A percentile compares a stretch with the other conserved stretches of the same genome.
phyloP scores from a whole-genome alignment of 35 echinoderm and acorn worm genomes.

The Eucidaris tribuloides region DNA sequence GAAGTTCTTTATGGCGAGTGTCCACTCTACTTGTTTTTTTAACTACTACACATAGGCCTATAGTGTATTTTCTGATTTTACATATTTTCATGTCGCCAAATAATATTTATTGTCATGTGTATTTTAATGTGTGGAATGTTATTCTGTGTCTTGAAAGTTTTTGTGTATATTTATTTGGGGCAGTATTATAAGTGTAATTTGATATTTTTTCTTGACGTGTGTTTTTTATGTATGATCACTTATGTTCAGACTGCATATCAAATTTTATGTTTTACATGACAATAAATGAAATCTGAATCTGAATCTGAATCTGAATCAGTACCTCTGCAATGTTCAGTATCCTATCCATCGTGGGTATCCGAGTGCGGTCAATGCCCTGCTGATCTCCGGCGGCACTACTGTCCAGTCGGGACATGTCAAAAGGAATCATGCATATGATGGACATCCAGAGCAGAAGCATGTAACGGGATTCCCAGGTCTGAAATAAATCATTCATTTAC shows the following conservation, averaged over 20 bases:
- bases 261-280: not conserved
- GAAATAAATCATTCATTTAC: too few relatives aligned
- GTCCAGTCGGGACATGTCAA: conserved; percentile 95
- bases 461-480: conserved; percentile 99
- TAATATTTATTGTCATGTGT: too few relatives aligned
- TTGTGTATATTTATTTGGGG: not conserved
- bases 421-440: conserved; percentile 98
- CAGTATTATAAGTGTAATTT: not conserved
- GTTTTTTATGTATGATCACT: not conserved
- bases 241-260: not conserved
- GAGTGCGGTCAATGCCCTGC: conserved; percentile 28
- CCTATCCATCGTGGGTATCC: conserved; percentile 87
- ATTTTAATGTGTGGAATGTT: too few relatives aligned
- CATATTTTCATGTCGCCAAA: too few relatives aligned
- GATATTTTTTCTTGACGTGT: not conserved
- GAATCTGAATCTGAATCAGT: not conserved
- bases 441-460: conserved; percentile 96
- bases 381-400: conserved; percentile 59
- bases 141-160: not conserved
- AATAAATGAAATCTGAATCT: not conserved
- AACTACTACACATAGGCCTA: too few relatives aligned
- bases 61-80: too few relatives aligned
- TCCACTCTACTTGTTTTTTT: too few relatives aligned
- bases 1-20: too few relatives aligned
- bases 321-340: conserved; percentile 90